Evolutionary conservation across 2,797 vertebrate genomes (phyloP).

Genomic region (Scleropages formosus): DNA sequence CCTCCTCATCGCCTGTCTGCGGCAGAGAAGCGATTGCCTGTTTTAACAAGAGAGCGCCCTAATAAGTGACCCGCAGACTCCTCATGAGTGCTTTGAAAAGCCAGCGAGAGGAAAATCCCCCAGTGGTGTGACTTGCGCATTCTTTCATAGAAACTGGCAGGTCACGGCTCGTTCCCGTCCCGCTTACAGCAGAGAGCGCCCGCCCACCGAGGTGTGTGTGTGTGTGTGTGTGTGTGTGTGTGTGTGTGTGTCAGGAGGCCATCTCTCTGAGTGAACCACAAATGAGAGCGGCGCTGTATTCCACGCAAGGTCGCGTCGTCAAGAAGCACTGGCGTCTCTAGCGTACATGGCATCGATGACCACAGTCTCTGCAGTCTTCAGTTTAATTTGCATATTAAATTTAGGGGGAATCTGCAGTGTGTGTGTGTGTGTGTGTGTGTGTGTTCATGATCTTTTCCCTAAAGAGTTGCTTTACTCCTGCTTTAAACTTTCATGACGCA

Average conservation of each 20-base stretch:
- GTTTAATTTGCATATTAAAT: background rate
- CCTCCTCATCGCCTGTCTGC: constrained; percentile 42
- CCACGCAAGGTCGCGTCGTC: no score
- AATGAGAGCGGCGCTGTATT: no score
- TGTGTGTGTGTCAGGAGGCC: background rate
- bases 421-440: background rate
- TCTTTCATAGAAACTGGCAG: constrained; percentile 60
- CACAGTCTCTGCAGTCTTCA: background rate
- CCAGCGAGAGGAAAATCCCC: constrained; percentile 59
- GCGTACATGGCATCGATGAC: no score
- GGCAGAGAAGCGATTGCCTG: constrained; percentile 61
- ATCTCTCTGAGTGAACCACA: constrained; percentile 4
- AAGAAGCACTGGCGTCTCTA: no score
- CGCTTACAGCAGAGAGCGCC: constrained; percentile 16
- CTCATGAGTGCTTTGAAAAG: constrained; percentile 56
- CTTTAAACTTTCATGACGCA: no score
- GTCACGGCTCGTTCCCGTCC: constrained; percentile 57
- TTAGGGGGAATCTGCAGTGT: background rate
- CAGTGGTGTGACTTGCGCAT: constrained; percentile 68
- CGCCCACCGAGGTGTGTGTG: constrained; percentile 17
- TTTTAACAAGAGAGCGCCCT: constrained; percentile 73
- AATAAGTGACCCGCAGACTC: constrained; percentile 67
- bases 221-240: constrained; percentile 45
- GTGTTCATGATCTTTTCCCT: no score
- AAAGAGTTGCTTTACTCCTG: no score